phyloP scores from a whole-genome alignment of 2,888 invertebrate species.

The Synanthedon myopaeformis region DNA sequence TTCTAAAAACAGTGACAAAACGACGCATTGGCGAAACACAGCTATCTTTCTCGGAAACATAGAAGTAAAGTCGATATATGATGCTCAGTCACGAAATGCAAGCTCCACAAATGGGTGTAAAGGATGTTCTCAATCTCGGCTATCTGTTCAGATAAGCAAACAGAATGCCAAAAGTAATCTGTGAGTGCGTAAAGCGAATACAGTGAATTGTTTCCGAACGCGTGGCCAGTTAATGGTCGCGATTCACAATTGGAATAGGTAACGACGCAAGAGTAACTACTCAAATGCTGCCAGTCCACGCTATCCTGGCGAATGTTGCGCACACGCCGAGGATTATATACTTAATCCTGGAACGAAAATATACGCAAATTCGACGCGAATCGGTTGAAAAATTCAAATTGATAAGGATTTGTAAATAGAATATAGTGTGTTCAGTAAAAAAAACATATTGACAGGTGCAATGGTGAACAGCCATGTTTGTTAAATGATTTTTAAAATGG shows the following conservation, averaged over 20 bases:
- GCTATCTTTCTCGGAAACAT: too few relatives aligned
- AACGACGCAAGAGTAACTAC: constrained; percentile 37
- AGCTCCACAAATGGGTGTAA: constrained; percentile 3
- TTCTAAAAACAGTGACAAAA: too few relatives aligned
- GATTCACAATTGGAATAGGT: constrained; percentile 63
- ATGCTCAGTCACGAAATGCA: constrained; percentile 3
- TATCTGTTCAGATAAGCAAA: constrained; percentile 15
- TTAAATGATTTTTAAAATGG: too few relatives aligned
- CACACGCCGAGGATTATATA: constrained; percentile 25
- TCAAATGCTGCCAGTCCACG: constrained; percentile 40
- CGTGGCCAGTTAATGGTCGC: constrained; percentile 67
- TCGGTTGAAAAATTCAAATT: background rate
- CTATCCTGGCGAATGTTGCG: constrained; percentile 50
- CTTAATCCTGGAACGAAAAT: background rate
- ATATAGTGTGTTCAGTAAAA: too few relatives aligned
- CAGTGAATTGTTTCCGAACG: constrained; percentile 65
- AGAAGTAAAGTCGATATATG: too few relatives aligned
- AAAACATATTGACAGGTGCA: too few relatives aligned
- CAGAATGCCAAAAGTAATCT: constrained; percentile 51
- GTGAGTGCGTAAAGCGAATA: constrained; percentile 44
- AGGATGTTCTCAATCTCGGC: background rate
- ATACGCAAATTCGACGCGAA: background rate
- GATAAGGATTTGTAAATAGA: too few relatives aligned
- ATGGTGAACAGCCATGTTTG: too few relatives aligned
- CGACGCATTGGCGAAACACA: too few relatives aligned